Evolutionary conservation across 2,888 invertebrate genomes (phyloP).

Genomic region (Drosophila acutilabella): DNA sequence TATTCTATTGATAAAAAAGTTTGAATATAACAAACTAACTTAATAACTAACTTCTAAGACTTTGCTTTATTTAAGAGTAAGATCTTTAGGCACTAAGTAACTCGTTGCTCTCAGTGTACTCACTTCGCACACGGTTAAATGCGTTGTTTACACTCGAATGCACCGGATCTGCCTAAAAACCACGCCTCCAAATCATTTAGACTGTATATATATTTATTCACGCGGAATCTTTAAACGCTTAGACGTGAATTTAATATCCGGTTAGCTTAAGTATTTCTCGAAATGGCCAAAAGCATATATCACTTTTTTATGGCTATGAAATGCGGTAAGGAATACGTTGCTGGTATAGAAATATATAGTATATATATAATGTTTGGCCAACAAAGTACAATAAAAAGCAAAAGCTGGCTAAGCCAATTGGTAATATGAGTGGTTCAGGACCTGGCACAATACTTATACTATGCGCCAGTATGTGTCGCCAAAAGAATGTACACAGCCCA

Average conservation of each 20-base stretch:
- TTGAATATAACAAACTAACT: too few relatives aligned
- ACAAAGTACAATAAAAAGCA: constrained; percentile 18
- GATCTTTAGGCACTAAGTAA: too few relatives aligned
- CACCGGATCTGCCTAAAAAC: constrained; percentile 29
- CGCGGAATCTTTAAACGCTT: constrained; percentile 46
- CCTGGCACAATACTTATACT: constrained; percentile 18
- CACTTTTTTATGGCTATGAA: constrained; percentile 23
- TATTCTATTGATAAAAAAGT: too few relatives aligned
- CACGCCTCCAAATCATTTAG: constrained; percentile 10
- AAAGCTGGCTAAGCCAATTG: constrained; percentile 30
- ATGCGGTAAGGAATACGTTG: constrained; percentile 19
- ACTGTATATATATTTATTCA: constrained; percentile 18
- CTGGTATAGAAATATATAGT: background rate
- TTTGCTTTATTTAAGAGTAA: too few relatives aligned
- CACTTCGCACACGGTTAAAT: constrained; percentile 27
- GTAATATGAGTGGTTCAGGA: constrained; percentile 37
- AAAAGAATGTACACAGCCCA: constrained; percentile 27
- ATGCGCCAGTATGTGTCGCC: constrained; percentile 21
- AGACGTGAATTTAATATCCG: constrained; percentile 45
- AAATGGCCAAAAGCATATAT: constrained; percentile 22
- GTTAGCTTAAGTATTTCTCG: constrained; percentile 24
- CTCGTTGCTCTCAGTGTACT: background rate
- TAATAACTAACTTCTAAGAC: too few relatives aligned
- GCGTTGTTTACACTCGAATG: constrained; percentile 41
- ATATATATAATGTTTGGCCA: constrained; percentile 9